Evolutionary conservation across 2,888 invertebrate species (phyloP).

Genomic region (Sabellastarte sp.): DNA sequence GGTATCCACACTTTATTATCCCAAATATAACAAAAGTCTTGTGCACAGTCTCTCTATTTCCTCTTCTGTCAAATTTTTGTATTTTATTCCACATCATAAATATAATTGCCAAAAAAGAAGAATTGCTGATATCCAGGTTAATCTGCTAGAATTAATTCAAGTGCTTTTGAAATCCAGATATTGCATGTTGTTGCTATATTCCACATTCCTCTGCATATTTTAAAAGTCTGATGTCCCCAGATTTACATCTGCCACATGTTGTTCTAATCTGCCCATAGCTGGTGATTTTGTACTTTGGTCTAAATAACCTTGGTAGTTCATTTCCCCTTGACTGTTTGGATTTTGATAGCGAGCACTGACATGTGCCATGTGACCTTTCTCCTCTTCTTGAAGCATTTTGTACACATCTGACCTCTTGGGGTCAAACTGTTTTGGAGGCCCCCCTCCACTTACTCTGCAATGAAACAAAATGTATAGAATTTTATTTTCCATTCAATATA

Average conservation of each 20-base stretch:
- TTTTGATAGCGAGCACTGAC: slow-evolving; percentile 8
- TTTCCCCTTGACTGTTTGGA: slow-evolving; percentile 1
- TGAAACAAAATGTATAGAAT: neutral
- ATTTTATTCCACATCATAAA: too few relatives aligned
- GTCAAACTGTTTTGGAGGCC: slow-evolving; percentile 22
- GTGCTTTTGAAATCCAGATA: too few relatives aligned
- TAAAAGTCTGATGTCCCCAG: slow-evolving; percentile 12
- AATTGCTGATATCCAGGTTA: too few relatives aligned
- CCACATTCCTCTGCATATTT: too few relatives aligned
- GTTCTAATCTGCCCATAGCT: slow-evolving; percentile 13
- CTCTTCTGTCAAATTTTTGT: too few relatives aligned
- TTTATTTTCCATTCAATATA: too few relatives aligned
- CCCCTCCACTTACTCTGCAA: slow-evolving; percentile 16
- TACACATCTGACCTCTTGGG: slow-evolving; percentile 25
- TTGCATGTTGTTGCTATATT: too few relatives aligned
- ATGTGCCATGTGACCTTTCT: slow-evolving; percentile 4
- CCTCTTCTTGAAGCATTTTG: slow-evolving; percentile 27
- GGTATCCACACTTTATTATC: too few relatives aligned
- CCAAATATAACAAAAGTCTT: too few relatives aligned
- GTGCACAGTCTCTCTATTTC: too few relatives aligned
- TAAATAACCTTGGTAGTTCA: slow-evolving; percentile 12
- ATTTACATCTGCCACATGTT: neutral
- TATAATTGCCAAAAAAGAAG: too few relatives aligned
- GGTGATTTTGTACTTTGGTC: slow-evolving; percentile 15
- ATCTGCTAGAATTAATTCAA: too few relatives aligned